Evolutionary conservation across 2,113 vertebrate species (phyloP).

Genomic region (Gymnorhina tibicen): DNA sequence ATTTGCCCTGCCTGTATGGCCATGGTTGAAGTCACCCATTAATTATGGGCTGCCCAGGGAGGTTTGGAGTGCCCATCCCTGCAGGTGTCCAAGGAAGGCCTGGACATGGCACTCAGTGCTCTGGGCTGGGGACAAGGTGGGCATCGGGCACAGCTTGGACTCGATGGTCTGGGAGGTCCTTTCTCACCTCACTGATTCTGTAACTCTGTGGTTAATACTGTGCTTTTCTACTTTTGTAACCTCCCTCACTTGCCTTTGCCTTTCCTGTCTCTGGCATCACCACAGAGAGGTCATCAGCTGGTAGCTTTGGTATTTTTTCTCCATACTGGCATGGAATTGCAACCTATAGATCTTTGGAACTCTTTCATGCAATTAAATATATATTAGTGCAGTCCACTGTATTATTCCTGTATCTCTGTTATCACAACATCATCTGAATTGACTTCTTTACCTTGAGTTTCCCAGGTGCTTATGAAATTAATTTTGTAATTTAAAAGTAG

Average conservation of each 20-base stretch:
- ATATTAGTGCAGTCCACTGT: background rate
- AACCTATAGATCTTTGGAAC: background rate
- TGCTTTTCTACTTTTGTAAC: background rate
- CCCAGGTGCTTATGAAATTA: background rate
- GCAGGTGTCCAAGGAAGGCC: background rate
- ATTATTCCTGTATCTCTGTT: background rate
- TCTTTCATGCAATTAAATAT: background rate
- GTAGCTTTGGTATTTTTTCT: background rate
- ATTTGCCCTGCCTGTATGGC: background rate
- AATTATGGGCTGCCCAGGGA: background rate
- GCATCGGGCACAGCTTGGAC: fast-evolving
- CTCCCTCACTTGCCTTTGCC: background rate
- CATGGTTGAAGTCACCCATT: background rate
- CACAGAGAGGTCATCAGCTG: fast-evolving
- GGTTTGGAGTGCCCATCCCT: background rate
- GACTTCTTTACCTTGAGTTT: background rate
- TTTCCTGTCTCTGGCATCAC: background rate
- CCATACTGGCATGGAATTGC: background rate
- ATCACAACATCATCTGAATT: background rate
- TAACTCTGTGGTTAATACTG: background rate
- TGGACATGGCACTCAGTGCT: background rate
- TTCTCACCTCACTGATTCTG: background rate
- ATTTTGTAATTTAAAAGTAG: background rate
- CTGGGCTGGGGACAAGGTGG: background rate
- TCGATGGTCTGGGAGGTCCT: background rate